Evolutionary conservation across 2,113 vertebrate species (phyloP).

Genomic region (Clarias gariepinus): DNA sequence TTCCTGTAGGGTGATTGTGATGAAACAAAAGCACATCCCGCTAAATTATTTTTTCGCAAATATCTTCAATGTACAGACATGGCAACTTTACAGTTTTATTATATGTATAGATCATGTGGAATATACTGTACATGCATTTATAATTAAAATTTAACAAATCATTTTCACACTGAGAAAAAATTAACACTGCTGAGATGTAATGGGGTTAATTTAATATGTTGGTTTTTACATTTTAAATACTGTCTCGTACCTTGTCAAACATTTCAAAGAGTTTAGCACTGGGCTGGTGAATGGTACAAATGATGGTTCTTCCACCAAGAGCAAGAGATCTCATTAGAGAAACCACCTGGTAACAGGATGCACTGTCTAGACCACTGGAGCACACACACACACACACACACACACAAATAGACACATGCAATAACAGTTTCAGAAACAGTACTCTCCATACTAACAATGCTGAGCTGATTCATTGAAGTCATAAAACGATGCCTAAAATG

Average conservation of each 20-base stretch:
- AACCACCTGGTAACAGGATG: constrained; percentile 96
- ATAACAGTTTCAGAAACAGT: not conserved
- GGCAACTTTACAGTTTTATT: too few relatives aligned
- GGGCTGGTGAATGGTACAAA: constrained; percentile 99
- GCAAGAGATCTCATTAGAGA: constrained; percentile 95
- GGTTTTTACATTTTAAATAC: not conserved
- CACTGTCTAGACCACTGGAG: constrained; percentile 90
- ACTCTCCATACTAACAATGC: not conserved
- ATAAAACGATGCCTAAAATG: not conserved
- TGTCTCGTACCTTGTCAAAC: constrained; percentile 91
- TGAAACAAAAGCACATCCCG: too few relatives aligned
- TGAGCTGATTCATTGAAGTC: not conserved
- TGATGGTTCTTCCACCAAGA: constrained; percentile 93
- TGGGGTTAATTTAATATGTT: not conserved
- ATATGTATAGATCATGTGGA: not conserved
- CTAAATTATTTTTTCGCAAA: too few relatives aligned
- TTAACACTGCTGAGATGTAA: not conserved
- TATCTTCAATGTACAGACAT: too few relatives aligned
- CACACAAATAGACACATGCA: constrained; percentile 1
- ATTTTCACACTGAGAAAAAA: not conserved
- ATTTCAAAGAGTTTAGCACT: constrained; percentile 98
- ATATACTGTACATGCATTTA: not conserved
- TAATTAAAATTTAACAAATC: not conserved
- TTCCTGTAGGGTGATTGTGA: too few relatives aligned
- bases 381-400: constrained; percentile 21